Base-by-base conservation (phyloP, 2,797 vertebrate genomes). In the Cryptoprocta ferox region DNA sequence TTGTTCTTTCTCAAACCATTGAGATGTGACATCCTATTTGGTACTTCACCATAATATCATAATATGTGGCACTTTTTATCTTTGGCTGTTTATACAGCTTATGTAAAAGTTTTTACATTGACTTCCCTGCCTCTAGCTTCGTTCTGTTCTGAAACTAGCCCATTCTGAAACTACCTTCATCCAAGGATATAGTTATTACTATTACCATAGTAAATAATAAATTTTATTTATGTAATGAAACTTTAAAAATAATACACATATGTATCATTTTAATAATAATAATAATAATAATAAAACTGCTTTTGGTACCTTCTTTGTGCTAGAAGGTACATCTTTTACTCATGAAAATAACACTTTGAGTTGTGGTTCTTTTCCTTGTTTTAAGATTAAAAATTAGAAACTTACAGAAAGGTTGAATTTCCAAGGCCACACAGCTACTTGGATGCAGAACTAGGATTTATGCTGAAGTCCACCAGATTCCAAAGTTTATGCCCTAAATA, bases 311-410 rank as follows among this genome's bases (percentile, higher is more conserved):
- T 48, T 81, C n/a, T 89, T 50, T 63, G 53, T 85, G 65, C 11
- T 56, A 75, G 30, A 66, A 37, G 18, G 56, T 56, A 24, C 50
- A 37, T 78, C 45, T 68, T 48, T 94, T 71, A 53, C 35, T 97
- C n/a, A 87, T n/a, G 70, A 78, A 83, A 79, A 37, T 21, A 88
- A 59, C 26, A 26, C 19, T 83, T 91, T 83, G 39, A 59, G 18
- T 88, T 84, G 59, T 78, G 12, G 13, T 80, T 73, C 45, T 96
- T 91, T 96, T 37, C 14, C 37, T 65, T 21, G 66, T 87, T 87
- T 92, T 93, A 76, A 61, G 18, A 68, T 73, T 35, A 96, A 63
- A 81, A 45, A 59, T 45, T 66, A 39, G 48, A 81, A 95, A 91
- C 6, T 45, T 50, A 89, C 3, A 78, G 37, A 71, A 89, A 83